phyloP scores from a whole-genome alignment of 2,113 vertebrate species.

The Otocyon megalotis region DNA sequence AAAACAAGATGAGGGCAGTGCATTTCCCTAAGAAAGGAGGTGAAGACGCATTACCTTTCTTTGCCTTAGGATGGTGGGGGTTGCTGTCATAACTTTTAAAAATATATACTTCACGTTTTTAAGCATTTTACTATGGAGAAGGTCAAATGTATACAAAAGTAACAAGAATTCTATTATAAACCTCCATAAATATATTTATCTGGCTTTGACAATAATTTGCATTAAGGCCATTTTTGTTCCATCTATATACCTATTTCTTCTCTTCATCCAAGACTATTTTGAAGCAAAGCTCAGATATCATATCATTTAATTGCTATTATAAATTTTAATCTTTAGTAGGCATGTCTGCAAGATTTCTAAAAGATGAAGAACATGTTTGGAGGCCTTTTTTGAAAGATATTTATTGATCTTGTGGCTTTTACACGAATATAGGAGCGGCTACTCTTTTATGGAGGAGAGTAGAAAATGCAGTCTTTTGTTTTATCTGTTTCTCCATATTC shows the following conservation, averaged over 20 bases:
- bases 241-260: neutral
- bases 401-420: slow-evolving; percentile 47
- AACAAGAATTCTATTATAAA: neutral
- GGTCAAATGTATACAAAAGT: neutral
- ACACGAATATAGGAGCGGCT: neutral
- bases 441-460: neutral
- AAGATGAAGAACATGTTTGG: neutral
- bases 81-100: neutral
- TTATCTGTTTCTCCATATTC: neutral
- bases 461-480: neutral
- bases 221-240: neutral
- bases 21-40: neutral
- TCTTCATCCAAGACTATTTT: neutral
- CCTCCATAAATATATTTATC: neutral
- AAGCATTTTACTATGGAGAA: neutral
- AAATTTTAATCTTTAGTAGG: neutral
- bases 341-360: neutral
- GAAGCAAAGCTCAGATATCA: neutral
- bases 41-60: neutral
- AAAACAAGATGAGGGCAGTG: neutral
- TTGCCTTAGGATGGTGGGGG: neutral
- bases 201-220: neutral
- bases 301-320: neutral
- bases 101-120: neutral
- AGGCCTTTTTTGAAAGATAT: neutral